Conservation (phyloP, 30 jellyfish, hydroid and myxozoan genomes). For the Aurelia sp. region DNA sequence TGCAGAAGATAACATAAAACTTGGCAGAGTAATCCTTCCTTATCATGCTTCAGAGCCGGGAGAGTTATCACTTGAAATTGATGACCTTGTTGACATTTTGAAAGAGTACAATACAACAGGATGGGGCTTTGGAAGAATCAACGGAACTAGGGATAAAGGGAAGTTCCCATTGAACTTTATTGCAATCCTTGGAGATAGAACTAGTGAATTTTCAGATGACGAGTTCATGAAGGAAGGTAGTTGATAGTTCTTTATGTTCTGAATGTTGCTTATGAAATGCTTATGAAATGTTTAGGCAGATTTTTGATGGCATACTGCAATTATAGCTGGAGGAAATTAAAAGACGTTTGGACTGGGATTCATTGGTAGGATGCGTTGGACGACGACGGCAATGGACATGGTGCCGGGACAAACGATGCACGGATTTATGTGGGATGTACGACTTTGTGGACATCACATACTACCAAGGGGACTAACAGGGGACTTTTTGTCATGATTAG, state of each 20-base stretch:
- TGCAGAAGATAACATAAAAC: constrained; percentile 39
- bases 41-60: constrained; percentile 75
- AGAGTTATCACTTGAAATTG: constrained; percentile 68
- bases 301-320: too few relatives aligned
- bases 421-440: too few relatives aligned
- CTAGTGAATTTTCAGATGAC: constrained; percentile 21
- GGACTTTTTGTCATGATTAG: too few relatives aligned
- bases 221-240: constrained; percentile 36
- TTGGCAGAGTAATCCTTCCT: constrained; percentile 75
- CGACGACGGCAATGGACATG: too few relatives aligned
- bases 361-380: too few relatives aligned
- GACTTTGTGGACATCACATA: too few relatives aligned
- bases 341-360: too few relatives aligned
- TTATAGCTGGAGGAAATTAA: too few relatives aligned
- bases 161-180: constrained; percentile 76
- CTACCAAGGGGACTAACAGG: too few relatives aligned
- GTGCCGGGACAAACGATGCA: too few relatives aligned
- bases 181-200: constrained; percentile 51
- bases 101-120: constrained; percentile 64
- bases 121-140: constrained; percentile 75
- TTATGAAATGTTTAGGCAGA: too few relatives aligned
- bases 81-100: constrained; percentile 67
- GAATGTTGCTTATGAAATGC: too few relatives aligned
- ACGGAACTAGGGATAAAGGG: constrained; percentile 62
- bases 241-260: neutral